These are phyloP conservation scores for Fulmarus glacialis DNA, from an alignment of 2,113 vertebrate genomes.

Conservation along the genomic window DNA sequence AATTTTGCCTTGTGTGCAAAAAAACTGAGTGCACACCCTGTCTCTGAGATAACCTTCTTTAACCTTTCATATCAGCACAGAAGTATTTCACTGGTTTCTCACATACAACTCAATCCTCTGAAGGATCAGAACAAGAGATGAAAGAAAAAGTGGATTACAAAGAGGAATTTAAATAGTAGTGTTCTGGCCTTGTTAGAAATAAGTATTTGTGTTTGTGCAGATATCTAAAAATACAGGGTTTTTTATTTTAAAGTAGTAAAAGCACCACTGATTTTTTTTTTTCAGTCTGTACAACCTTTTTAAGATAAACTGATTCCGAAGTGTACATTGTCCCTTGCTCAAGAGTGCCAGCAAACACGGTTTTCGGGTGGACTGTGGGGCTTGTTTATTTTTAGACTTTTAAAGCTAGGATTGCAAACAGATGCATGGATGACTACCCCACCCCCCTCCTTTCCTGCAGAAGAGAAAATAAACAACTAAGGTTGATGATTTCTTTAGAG, in stretches of 20 bases:
- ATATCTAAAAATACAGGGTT: slow-evolving; percentile 22
- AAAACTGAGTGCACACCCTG: not conserved
- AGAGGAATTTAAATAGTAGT: not conserved
- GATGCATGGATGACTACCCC: slow-evolving; percentile 23
- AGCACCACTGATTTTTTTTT: not conserved
- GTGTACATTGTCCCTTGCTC: not conserved
- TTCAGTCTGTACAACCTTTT: not conserved
- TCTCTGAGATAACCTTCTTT: not conserved
- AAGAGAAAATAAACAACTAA: slow-evolving; percentile 66
- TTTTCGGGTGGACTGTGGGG: not conserved
- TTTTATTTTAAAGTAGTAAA: slow-evolving; percentile 38
- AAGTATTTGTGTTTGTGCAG: not conserved
- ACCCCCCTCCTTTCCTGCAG: not conserved
- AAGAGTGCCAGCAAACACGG: not conserved
- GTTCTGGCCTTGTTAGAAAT: not conserved
- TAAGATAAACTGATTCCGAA: slow-evolving; percentile 29
- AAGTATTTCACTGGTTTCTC: not conserved
- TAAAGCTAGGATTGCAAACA: slow-evolving; percentile 65
- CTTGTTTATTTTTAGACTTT: slow-evolving; percentile 61
- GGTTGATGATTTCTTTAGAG: slow-evolving; percentile 57
- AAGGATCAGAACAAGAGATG: slow-evolving; percentile 16
- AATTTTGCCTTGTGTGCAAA: not conserved
- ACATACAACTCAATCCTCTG: not conserved
- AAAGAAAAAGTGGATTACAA: not conserved
- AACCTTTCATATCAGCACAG: not conserved